A percentile compares a stretch with the other conserved stretches of the same genome.
These are phyloP conservation scores for Acleris sparsana DNA, from an alignment of 2,888 invertebrate genomes.

Conservation along the genomic window DNA sequence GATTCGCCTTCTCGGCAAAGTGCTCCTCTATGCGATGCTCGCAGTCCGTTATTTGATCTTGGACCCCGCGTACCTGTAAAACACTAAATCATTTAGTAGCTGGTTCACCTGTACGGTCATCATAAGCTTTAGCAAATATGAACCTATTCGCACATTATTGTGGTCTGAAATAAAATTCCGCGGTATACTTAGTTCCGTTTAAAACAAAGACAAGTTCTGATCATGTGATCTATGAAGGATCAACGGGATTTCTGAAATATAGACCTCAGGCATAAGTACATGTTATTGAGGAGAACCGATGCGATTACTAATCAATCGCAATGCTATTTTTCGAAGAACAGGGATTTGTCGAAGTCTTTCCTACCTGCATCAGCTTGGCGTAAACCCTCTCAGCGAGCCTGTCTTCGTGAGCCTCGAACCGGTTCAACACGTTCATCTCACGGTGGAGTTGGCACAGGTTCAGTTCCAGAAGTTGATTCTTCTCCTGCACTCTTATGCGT, in stretches of 20 bases:
- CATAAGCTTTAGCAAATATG: neutral
- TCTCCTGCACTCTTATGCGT: slow-evolving; percentile 83
- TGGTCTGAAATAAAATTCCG: too few species aligned
- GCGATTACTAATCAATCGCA: too few species aligned
- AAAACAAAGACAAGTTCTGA: too few species aligned
- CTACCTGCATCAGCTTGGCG: slow-evolving; percentile 76
- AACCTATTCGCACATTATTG: neutral
- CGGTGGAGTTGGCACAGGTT: slow-evolving; percentile 87
- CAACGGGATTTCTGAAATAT: too few species aligned
- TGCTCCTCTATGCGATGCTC: slow-evolving; percentile 81
- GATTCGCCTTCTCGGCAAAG: slow-evolving; percentile 56
- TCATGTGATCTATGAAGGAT: too few species aligned
- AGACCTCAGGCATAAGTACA: too few species aligned
- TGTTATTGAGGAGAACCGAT: too few species aligned
- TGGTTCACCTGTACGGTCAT: neutral
- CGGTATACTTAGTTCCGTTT: too few species aligned
- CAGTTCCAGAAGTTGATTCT: slow-evolving; percentile 82
- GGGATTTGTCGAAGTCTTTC: neutral
- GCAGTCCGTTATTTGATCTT: slow-evolving; percentile 76
- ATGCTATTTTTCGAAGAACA: neutral
- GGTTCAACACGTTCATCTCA: slow-evolving; percentile 88
- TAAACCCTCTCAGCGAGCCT: slow-evolving; percentile 84
- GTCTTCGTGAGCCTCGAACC: slow-evolving; percentile 88
- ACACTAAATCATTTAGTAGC: neutral
- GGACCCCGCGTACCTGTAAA: slow-evolving; percentile 73